Percentiles rank a stretch among this genome's conserved stretches.
Evolutionary conservation across 2,113 vertebrate genomes (phyloP).

Genomic region (Toxostoma redivivum): DNA sequence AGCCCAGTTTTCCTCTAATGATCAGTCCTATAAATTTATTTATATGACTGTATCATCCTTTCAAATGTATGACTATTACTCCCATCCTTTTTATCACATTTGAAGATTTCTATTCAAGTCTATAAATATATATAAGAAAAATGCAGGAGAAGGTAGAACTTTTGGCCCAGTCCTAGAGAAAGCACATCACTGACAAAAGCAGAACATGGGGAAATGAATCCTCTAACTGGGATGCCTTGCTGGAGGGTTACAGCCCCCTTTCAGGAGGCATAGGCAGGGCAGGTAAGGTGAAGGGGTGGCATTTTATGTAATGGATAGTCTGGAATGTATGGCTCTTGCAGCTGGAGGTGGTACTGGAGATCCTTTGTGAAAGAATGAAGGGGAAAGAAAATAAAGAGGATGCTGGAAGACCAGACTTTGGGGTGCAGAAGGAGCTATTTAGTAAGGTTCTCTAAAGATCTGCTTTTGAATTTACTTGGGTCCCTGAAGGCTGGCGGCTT

Average conservation of each 20-base stretch:
- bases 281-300: background rate
- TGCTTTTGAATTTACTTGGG: background rate
- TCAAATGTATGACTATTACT: background rate
- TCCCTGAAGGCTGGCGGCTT: background rate
- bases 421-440: background rate
- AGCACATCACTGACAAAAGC: background rate
- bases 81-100: background rate
- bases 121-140: background rate
- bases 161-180: background rate
- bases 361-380: background rate
- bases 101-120: background rate
- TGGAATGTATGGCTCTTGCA: background rate
- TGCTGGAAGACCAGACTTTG: rapidly evolving
- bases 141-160: background rate
- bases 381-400: background rate
- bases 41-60: background rate
- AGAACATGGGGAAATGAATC: background rate
- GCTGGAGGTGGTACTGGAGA: rapidly evolving
- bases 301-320: background rate
- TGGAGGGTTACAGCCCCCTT: background rate
- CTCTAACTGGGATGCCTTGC: background rate
- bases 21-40: background rate
- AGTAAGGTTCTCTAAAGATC: background rate
- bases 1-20: background rate
- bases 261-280: background rate